Percentiles rank a stretch among this genome's conserved stretches.
Conservation (phyloP, 2,113 vertebrate genomes). For the Epinephelus cyanopodus region DNA sequence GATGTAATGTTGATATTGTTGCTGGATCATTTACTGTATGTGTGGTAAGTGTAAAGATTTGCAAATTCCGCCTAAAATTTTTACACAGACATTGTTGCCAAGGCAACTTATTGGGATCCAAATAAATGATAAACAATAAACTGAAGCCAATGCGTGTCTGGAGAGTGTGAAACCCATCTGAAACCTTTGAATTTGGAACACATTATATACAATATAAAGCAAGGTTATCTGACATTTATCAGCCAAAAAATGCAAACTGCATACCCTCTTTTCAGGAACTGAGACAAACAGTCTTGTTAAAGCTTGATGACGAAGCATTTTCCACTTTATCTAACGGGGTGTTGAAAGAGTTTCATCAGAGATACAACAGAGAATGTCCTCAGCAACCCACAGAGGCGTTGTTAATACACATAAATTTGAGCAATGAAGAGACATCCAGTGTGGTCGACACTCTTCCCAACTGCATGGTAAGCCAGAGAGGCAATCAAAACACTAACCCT, state of each 20-base stretch:
- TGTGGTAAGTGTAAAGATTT: no score
- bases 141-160: neutral
- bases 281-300: constrained; percentile 23
- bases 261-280: constrained; percentile 54
- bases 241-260: neutral
- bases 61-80: no score
- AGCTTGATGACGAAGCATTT: constrained; percentile 54
- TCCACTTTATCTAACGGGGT: constrained; percentile 10
- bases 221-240: neutral
- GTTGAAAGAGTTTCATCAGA: constrained; percentile 49
- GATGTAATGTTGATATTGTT: neutral
- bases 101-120: no score
- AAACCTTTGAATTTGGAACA: neutral
- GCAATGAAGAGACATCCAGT: neutral
- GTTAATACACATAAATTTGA: neutral
- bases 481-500: neutral
- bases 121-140: no score
- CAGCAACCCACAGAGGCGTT: neutral
- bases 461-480: neutral
- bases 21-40: neutral
- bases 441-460: neutral
- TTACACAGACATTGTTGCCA: no score
- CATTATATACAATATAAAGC: neutral
- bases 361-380: constrained; percentile 12
- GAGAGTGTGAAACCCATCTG: neutral